These are phyloP conservation scores for Drosophila prostipennis DNA, from an alignment of 2,888 invertebrate species.

Conservation along the genomic window DNA sequence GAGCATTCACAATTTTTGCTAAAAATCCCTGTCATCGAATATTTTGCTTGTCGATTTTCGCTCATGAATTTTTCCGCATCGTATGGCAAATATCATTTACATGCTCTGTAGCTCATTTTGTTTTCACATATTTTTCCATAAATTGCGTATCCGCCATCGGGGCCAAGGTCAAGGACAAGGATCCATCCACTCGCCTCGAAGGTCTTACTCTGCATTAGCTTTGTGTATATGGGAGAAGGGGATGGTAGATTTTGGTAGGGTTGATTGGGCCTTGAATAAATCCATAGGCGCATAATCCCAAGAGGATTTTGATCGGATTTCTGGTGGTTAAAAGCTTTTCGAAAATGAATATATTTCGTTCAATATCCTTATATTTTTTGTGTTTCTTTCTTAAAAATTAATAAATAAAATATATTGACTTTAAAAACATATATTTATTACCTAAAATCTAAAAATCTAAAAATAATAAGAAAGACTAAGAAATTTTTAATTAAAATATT, in stretches of 20 bases:
- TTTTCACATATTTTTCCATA: slow-evolving; percentile 28
- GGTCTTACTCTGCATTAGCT: slow-evolving; percentile 2
- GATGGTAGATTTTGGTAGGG: not conserved
- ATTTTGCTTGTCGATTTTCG: slow-evolving; percentile 10
- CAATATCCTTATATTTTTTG: no score
- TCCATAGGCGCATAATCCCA: slow-evolving; percentile 14
- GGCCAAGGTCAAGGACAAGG: slow-evolving; percentile 52
- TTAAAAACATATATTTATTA: no score
- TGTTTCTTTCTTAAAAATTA: no score
- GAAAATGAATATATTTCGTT: not conserved
- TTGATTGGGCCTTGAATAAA: slow-evolving; percentile 27
- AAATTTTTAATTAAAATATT: no score
- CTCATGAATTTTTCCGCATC: slow-evolving; percentile 28
- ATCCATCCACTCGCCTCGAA: slow-evolving; percentile 15
- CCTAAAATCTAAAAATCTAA: no score
- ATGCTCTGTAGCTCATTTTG: slow-evolving; percentile 24
- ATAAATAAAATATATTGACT: no score
- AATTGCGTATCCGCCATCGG: slow-evolving; percentile 47
- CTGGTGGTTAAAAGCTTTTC: not conserved
- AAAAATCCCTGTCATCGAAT: slow-evolving; percentile 28
- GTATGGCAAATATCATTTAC: slow-evolving; percentile 29
- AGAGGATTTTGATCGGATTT: not conserved
- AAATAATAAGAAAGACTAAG: no score
- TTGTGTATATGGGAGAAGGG: not conserved
- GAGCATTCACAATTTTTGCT: slow-evolving; percentile 16